These are phyloP conservation scores for Pungitius pungitius DNA, from an alignment of 2,113 vertebrate species.

Conservation along the genomic window DNA sequence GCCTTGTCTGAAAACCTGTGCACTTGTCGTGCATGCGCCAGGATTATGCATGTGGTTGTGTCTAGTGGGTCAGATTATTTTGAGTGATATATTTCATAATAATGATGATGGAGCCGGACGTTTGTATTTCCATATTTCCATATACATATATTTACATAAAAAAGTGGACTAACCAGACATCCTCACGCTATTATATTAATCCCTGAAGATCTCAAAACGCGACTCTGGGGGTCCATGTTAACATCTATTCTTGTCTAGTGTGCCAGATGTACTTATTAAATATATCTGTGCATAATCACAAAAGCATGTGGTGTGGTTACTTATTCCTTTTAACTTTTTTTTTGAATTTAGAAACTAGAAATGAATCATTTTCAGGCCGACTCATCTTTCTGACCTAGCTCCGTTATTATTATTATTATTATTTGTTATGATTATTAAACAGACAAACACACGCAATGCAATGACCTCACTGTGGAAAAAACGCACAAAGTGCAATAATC, in stretches of 20 bases:
- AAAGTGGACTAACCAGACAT: neutral
- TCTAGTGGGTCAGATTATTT: slow-evolving; percentile 34
- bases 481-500: neutral
- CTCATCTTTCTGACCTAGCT: slow-evolving; percentile 22
- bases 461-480: neutral
- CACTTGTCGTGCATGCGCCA: slow-evolving; percentile 3
- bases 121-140: no score
- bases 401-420: neutral
- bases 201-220: slow-evolving; percentile 2
- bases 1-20: slow-evolving; percentile 15
- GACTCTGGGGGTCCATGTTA: no score
- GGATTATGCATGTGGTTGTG: slow-evolving; percentile 21
- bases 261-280: slow-evolving; percentile 1
- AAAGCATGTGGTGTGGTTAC: neutral
- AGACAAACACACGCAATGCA: neutral
- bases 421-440: neutral
- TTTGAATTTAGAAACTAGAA: neutral
- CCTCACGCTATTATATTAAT: neutral
- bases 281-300: neutral
- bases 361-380: slow-evolving; percentile 3
- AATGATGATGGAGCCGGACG: neutral
- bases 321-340: slow-evolving; percentile 15
- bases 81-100: slow-evolving; percentile 28
- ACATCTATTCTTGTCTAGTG: neutral
- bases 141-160: no score